Base-by-base conservation (phyloP, 2,888 invertebrate species). In the Rhopalosiphum nymphaeae region DNA sequence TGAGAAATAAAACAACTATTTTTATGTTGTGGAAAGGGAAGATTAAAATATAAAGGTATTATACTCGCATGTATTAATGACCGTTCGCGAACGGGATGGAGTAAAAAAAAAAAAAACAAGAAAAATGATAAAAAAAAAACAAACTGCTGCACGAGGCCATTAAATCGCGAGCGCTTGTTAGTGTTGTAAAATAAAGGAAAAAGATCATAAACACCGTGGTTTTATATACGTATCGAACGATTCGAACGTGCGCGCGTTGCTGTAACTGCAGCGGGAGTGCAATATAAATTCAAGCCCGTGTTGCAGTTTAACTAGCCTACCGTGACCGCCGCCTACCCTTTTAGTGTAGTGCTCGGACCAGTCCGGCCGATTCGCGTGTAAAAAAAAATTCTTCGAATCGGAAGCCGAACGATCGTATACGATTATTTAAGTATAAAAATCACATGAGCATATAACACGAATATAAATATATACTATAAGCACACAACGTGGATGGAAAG, bases 121-220 rank as follows among this genome's bases (percentile, higher is more conserved):
- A 49, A 49, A 87, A 87, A 53, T 49, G n/a, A n/a, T 21, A 49
- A 49, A 25, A n/a, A 85, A 85, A 85, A 85, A n/a, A 49, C 29
- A 36, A 36, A 88, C 46, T 26, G n/a, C 26, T 21, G 49, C n/a
- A 88, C 87, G 87, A 88, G 53, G 36, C 87, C 87, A 88, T 88
- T 88, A 88, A 88, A 49, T 36, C 36, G 21, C n/a, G 87, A 49
- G 86, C 53, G 49, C n/a, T 88, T 88, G 87, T 88, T 88, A 88
- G 87, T n/a, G 53, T 53, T 88, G 49, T 88, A 88, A 49, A 88
- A 88, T 78, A 78, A 78, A 88, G 9, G 49, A 36, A 88, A 49
- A 53, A 36, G 29, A 88, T 53, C 49, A 88, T 88, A 88, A 88
- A 88, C 29, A 88, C 49, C 25, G 10, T 36, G 16, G 21, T 36